Conservation (phyloP, 92 coral and sea anemone species). For the Actinostola sp. region DNA sequence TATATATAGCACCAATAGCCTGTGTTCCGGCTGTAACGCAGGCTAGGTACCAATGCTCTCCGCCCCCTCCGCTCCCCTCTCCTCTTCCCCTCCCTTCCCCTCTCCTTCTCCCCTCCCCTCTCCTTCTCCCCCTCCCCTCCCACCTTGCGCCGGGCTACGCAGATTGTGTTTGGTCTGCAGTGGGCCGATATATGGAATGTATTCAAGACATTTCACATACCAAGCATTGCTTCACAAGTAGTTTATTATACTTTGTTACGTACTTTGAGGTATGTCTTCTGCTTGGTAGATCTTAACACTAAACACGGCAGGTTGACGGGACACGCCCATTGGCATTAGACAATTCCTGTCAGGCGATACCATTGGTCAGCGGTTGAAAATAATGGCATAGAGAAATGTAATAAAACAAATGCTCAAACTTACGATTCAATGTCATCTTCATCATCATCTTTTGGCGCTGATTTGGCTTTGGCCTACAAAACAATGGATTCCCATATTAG, state of each 20-base stretch:
- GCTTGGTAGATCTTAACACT: slow-evolving; percentile 82
- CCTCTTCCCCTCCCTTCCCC: too few relatives aligned
- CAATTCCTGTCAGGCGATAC: slow-evolving; percentile 58
- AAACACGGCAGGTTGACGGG: slow-evolving; percentile 77
- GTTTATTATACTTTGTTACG: slow-evolving; percentile 2
- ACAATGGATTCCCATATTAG: not conserved
- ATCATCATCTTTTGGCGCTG: slow-evolving; percentile 43
- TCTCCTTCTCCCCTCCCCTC: too few relatives aligned
- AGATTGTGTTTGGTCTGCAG: too few relatives aligned
- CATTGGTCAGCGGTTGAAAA: not conserved
- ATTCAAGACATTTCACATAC: too few relatives aligned
- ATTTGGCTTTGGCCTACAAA: slow-evolving; percentile 41
- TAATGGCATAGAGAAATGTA: too few relatives aligned
- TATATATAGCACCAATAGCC: too few relatives aligned
- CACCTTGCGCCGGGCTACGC: too few relatives aligned
- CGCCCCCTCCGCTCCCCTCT: too few relatives aligned
- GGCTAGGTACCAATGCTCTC: too few relatives aligned
- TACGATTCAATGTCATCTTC: slow-evolving; percentile 58
- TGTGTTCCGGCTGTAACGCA: too few relatives aligned
- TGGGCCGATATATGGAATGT: too few relatives aligned
- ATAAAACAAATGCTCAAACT: slow-evolving; percentile 21
- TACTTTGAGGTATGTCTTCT: slow-evolving; percentile 93
- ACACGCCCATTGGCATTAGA: slow-evolving; percentile 77
- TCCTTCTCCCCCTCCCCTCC: too few relatives aligned
- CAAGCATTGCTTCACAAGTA: not conserved